phyloP scores from a whole-genome alignment of 1,140 invertebrate genomes.

The Drosophila kohkoa region DNA sequence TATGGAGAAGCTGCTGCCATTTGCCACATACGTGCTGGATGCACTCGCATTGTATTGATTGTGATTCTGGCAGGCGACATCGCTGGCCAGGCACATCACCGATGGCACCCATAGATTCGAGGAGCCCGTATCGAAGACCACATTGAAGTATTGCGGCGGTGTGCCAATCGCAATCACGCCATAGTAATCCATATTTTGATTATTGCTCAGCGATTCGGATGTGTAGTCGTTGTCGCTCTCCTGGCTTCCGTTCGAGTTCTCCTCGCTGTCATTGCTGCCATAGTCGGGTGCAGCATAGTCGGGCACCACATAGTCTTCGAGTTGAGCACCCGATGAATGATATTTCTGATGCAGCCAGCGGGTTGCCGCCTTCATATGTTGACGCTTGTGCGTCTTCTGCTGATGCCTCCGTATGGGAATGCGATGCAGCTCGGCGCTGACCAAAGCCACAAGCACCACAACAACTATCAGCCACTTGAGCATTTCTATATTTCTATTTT shows the following conservation, averaged over 20 bases:
- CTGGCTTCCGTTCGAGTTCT: slow-evolving; percentile 20
- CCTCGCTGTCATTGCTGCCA: slow-evolving; percentile 14
- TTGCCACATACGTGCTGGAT: slow-evolving; percentile 65
- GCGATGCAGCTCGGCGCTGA: slow-evolving; percentile 60
- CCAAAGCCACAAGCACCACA: slow-evolving; percentile 49
- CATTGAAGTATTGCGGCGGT: slow-evolving; percentile 91
- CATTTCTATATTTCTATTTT: slow-evolving; percentile 39
- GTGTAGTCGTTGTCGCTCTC: slow-evolving; percentile 44
- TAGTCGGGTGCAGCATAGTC: slow-evolving; percentile 46
- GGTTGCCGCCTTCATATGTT: slow-evolving; percentile 37
- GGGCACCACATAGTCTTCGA: slow-evolving; percentile 9
- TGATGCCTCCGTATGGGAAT: slow-evolving; percentile 57
- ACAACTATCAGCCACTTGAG: slow-evolving; percentile 55
- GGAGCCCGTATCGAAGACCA: slow-evolving; percentile 75
- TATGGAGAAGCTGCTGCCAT: slow-evolving; percentile 62
- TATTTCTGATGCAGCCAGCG: slow-evolving; percentile 61
- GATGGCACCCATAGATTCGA: slow-evolving; percentile 76
- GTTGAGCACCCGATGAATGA: slow-evolving; percentile 14
- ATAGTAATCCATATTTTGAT: slow-evolving; percentile 77
- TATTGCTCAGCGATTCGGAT: slow-evolving; percentile 57
- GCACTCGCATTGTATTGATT: slow-evolving; percentile 71
- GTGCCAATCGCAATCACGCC: slow-evolving; percentile 96
- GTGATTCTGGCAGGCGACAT: slow-evolving; percentile 69
- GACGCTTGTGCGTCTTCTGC: slow-evolving; percentile 34
- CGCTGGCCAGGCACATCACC: slow-evolving; percentile 48